Percentiles rank a stretch among this genome's conserved stretches.
Conservation (phyloP, 1,140 invertebrate genomes). For the Meloidogyne floridensis region DNA sequence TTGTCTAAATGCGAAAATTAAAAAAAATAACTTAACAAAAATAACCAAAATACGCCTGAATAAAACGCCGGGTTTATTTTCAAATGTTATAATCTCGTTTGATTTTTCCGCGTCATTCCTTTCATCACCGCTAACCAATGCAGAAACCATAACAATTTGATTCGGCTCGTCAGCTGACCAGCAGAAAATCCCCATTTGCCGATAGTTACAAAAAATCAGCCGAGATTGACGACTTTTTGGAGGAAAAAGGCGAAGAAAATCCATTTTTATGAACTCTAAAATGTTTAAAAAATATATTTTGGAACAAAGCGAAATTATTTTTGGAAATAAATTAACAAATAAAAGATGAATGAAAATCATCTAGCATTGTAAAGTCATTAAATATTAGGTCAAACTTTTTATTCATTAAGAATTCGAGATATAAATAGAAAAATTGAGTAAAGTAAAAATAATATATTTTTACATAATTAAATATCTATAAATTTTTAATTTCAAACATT, state of each 20-base stretch:
- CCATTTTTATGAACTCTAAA: constrained; percentile 11
- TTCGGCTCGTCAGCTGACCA: constrained; percentile 19
- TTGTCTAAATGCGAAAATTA: constrained; percentile 19
- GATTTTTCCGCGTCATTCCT: background rate
- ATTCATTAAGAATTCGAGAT: too few relatives aligned
- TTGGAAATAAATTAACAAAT: too few relatives aligned
- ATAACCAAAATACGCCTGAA: constrained; percentile 20
- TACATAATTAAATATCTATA: background rate
- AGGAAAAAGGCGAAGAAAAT: constrained; percentile 23
- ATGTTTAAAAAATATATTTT: too few relatives aligned
- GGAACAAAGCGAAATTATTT: too few relatives aligned
- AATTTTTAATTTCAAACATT: constrained; percentile 25
- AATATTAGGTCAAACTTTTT: too few relatives aligned
- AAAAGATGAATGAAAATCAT: too few relatives aligned
- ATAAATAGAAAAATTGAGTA: background rate
- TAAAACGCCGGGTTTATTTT: background rate
- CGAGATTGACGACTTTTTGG: background rate
- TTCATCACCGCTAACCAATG: background rate
- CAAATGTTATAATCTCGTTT: background rate
- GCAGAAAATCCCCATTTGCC: constrained; percentile 9
- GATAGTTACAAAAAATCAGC: constrained; percentile 16
- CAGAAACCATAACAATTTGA: constrained; percentile 13
- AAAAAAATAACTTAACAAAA: background rate
- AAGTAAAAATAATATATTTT: background rate
- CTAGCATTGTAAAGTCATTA: too few relatives aligned